Conservation (phyloP, 2,888 invertebrate species). For the Thymelicus lineola region DNA sequence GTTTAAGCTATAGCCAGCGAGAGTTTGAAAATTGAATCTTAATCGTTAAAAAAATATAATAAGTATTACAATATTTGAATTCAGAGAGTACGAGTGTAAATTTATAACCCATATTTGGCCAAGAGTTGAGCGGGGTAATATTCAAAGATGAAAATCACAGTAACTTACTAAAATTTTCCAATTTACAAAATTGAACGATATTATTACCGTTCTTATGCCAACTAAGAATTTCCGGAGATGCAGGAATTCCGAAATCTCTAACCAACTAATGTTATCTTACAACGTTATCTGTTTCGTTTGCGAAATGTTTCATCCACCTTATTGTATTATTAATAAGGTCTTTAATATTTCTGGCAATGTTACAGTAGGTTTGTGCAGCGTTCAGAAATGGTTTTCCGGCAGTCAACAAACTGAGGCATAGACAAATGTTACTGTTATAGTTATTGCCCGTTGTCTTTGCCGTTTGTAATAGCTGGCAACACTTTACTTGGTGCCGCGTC, state of each 20-base stretch:
- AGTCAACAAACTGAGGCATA: constrained; percentile 62
- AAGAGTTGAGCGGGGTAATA: no score
- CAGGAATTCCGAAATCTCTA: constrained; percentile 38
- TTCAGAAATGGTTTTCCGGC: constrained; percentile 59
- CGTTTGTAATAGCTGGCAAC: constrained; percentile 67
- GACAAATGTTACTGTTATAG: constrained; percentile 76
- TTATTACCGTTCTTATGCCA: constrained; percentile 30
- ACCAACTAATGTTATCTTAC: constrained; percentile 37
- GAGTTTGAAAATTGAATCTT: no score
- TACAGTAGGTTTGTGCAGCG: constrained; percentile 10
- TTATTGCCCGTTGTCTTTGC: constrained; percentile 67
- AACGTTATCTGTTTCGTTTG: constrained; percentile 17
- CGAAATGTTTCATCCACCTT: constrained; percentile 2
- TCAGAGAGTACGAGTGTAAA: no score
- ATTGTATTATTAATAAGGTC: constrained; percentile 7
- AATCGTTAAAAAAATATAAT: no score
- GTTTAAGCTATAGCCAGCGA: no score
- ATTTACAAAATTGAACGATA: constrained; percentile 30
- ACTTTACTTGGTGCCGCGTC: constrained; percentile 56
- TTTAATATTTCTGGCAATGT: neutral
- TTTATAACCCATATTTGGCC: neutral
- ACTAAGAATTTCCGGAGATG: constrained; percentile 38
- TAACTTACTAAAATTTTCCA: constrained; percentile 23
- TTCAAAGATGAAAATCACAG: neutral
- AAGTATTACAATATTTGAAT: no score